phyloP scores from a whole-genome alignment of 35 echinoderm and acorn worm species.

The Ophiothrix spiculata region DNA sequence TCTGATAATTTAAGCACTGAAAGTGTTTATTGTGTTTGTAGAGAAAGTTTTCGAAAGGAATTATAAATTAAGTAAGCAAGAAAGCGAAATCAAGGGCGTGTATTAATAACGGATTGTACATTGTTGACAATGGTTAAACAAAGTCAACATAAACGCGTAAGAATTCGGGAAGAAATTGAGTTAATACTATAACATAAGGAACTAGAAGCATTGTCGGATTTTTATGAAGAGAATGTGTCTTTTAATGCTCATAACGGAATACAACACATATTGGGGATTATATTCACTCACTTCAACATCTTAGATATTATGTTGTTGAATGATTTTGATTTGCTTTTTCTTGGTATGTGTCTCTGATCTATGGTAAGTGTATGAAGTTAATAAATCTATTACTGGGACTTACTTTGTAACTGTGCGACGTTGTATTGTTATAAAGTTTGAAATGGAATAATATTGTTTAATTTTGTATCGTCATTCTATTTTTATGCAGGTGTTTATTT shows the following conservation, averaged over 20 bases:
- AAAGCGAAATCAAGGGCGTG: not conserved
- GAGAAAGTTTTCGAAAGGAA: not conserved
- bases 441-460: no score
- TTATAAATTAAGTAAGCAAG: not conserved
- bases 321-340: not conserved
- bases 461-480: no score
- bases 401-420: no score
- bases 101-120: not conserved
- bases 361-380: no score
- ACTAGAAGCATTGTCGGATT: not conserved
- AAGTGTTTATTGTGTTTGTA: not conserved
- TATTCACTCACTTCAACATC: not conserved
- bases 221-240: not conserved
- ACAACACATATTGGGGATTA: not conserved
- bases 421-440: no score
- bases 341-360: no score
- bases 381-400: no score
- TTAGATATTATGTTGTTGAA: not conserved
- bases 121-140: not conserved
- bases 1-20: no score
- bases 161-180: no score
- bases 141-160: no score
- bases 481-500: no score
- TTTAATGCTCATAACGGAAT: not conserved
- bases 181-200: no score